phyloP scores from a whole-genome alignment of 2,888 invertebrate genomes.

The Nyleta sp. region DNA sequence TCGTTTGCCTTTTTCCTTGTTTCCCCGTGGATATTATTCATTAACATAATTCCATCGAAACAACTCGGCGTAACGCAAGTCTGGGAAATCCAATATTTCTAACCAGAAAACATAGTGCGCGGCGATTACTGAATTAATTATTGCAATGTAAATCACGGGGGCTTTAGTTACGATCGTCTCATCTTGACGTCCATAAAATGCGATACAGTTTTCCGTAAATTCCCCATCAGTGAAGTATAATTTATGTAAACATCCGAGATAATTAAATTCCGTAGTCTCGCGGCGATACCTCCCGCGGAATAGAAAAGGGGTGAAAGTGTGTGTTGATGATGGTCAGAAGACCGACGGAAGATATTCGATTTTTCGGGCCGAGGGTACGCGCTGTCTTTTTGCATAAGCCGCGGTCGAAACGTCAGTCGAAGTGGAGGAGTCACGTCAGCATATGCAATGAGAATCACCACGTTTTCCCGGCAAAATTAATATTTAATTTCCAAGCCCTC shows the following conservation, averaged over 20 bases:
- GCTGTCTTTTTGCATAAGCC: conserved; percentile 45
- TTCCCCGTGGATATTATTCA: no score
- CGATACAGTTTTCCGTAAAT: conserved; percentile 43
- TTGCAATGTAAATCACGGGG: conserved; percentile 39
- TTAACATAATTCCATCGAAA: neutral
- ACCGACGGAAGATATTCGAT: conserved; percentile 48
- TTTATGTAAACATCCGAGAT: conserved; percentile 71
- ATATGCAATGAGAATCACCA: conserved; percentile 73
- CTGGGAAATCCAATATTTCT: conserved; percentile 19
- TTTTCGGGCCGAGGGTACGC: conserved; percentile 41
- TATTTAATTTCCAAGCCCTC: conserved; percentile 78
- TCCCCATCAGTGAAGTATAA: conserved; percentile 64
- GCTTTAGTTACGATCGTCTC: conserved; percentile 34
- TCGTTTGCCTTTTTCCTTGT: no score
- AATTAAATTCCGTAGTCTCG: conserved; percentile 76
- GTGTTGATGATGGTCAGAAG: conserved; percentile 51
- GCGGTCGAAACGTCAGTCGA: conserved; percentile 52
- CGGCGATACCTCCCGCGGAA: conserved; percentile 66
- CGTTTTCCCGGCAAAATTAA: conserved; percentile 74
- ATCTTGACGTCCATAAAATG: conserved; percentile 32
- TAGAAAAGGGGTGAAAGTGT: conserved; percentile 29
- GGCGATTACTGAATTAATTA: conserved; percentile 45
- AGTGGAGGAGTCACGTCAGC: conserved; percentile 63
- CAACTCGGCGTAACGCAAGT: neutral
- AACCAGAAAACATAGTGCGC: conserved; percentile 11